Evolutionary conservation across 1,140 invertebrate species (phyloP), one percentile per base, ranked within the genome.

Genomic region (Aphelinus certus): DNA sequence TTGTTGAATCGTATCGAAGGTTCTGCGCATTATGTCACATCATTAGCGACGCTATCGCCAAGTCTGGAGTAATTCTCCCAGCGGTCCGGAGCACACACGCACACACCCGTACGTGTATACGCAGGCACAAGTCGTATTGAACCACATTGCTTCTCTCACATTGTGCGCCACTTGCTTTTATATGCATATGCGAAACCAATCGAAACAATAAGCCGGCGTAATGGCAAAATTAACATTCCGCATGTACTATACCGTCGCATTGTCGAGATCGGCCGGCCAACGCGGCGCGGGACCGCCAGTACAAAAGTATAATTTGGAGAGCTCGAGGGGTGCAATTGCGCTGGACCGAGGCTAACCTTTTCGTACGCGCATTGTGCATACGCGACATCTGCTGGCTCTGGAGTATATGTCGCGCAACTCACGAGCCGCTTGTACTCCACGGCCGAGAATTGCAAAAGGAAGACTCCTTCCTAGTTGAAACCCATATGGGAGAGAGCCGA

Each of bases 371-470:
- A 72, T 65, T 73, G 26, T 58, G 6, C 9, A 4, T 9, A 46
- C 7, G 47, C 66, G 53, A 75, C 73, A 75, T 75, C 56, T 75
- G 66, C 46, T 64, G 7, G 3, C 42, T 7, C 6, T 56, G 4
- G 47, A n/a, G 56, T 26, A 26, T 43, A n/a, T 49, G 63, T 51
- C 42, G 26, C 26, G 26, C 9, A 58, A 26, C 7, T 45, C 4
- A 71, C 0, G 3, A 42, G 47, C 26, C 60, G n/a, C 43, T 26
- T 26, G 26, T 26, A 26, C 26, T 26, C 26, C 26, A 26, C 60
- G 60, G 5, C 58, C 57, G 3, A 63, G n/a, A 61, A 61, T 45
- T 64, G 55, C 49, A 47, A 73, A 26, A 51, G 71, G 42, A 67
- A 68, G 58, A 68, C 10, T 74, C 60, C 47, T 55, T 49, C 48